These are phyloP conservation scores for Cheumatopsyche charites DNA, from an alignment of 1,140 invertebrate genomes.

Conservation along the genomic window DNA sequence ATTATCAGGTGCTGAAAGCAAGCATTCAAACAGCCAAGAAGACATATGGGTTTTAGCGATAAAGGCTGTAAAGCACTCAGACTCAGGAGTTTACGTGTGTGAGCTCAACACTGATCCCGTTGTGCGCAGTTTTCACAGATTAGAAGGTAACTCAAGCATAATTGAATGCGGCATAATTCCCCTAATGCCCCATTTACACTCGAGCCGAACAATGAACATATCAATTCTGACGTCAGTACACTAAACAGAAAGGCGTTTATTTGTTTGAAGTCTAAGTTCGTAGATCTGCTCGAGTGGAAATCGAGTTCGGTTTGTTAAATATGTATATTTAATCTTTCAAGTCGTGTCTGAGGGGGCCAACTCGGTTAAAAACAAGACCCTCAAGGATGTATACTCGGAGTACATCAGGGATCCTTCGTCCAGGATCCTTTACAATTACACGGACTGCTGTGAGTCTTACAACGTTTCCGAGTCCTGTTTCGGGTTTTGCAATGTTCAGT, in stretches of 20 bases:
- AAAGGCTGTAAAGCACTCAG: conserved; percentile 67
- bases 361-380: conserved; percentile 59
- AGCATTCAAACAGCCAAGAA: conserved; percentile 64
- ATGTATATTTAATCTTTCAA: neutral
- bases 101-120: conserved; percentile 82
- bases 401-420: conserved; percentile 53
- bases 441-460: conserved; percentile 72
- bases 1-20: conserved; percentile 57
- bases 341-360: conserved; percentile 23
- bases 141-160: conserved; percentile 64
- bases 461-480: conserved; percentile 73
- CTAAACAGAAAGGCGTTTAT: too few relatives aligned
- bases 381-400: conserved; percentile 58
- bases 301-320: too few relatives aligned
- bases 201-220: neutral
- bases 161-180: neutral
- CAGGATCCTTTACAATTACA: conserved; percentile 68
- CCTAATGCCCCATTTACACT: neutral
- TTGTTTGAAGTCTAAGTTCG: too few relatives aligned
- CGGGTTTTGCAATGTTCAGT: conserved; percentile 83
- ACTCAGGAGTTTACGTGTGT: conserved; percentile 80
- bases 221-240: too few relatives aligned
- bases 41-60: conserved; percentile 86
- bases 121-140: conserved; percentile 74
- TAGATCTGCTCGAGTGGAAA: too few relatives aligned